A percentile compares a stretch with the other conserved stretches of the same genome.
These are phyloP conservation scores for Dorcus parallelipipedus DNA, from an alignment of 2,888 invertebrate genomes.

Conservation along the genomic window DNA sequence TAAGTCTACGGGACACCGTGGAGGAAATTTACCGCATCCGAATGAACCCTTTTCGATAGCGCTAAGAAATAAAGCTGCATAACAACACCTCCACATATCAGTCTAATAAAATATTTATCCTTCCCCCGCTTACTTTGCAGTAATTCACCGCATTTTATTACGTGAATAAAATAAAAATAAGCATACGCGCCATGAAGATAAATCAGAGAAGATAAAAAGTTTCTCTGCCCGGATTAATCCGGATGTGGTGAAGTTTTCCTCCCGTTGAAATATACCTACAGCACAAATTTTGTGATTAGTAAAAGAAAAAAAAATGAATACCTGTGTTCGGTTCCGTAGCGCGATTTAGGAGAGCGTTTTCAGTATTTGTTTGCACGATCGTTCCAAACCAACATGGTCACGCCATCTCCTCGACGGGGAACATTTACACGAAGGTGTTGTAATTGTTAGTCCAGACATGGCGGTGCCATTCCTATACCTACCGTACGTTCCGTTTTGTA, in stretches of 20 bases:
- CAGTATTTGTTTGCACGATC: slow-evolving; percentile 18
- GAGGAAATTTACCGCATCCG: background rate
- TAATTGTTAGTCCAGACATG: slow-evolving; percentile 18
- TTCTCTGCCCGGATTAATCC: background rate
- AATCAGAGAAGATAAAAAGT: no score
- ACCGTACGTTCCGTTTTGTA: slow-evolving; percentile 15
- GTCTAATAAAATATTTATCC: no score
- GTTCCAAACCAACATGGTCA: slow-evolving; percentile 10
- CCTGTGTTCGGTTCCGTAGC: slow-evolving; percentile 12
- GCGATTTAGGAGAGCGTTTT: slow-evolving; percentile 9
- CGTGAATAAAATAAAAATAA: no score
- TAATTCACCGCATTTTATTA: no score
- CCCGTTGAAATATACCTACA: background rate
- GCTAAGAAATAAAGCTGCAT: no score
- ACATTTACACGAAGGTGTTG: slow-evolving; percentile 17
- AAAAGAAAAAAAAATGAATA: background rate
- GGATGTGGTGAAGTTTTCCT: background rate
- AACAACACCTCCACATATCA: no score
- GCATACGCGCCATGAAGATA: no score
- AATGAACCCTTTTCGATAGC: no score
- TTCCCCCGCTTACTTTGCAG: no score
- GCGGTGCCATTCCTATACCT: slow-evolving; percentile 16
- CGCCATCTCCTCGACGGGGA: slow-evolving; percentile 15
- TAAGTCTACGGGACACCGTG: background rate
- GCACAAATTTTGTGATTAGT: no score